Evolutionary conservation across 2,888 invertebrate genomes (phyloP), one percentile per base, ranked within the genome.

Genomic region (Tipula unca): DNA sequence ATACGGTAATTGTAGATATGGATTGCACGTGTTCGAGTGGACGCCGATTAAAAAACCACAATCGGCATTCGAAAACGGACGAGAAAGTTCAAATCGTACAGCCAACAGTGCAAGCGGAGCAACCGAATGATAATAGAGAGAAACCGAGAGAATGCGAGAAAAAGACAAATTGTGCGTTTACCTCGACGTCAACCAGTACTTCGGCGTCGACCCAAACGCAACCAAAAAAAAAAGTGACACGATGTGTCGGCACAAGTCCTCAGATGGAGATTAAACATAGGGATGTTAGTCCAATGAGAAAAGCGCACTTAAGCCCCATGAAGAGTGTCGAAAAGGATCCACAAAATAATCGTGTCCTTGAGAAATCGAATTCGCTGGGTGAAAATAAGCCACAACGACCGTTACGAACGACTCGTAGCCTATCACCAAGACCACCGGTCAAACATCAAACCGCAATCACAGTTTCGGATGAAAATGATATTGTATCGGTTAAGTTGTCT

Each of bases 221-320:
- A 85, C 29, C 39, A 1, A 85, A 85, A 10, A 85, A 48, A 10
- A 88, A 89, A 32, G 87, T 88, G 20, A 91, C 88, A 89, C 91
- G 86, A 90, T 92, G 88, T 91, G 92, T 89, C 89, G 92, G 87
- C 86, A 89, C 88, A 88, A 91, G 89, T 85, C 89, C 89, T 0
- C 87, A 88, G 86, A 87, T 89, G 8, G 88, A 88, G 85, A 89
- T 89, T 89, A 92, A 89, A 90, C 92, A 88, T 91, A 91, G 88
- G 90, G 87, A 86, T 14, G 85, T 86, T n/a, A 86, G 85, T 83
- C 86, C 86, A 92, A n/a, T 89, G 89, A 91, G 89, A 90, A 93
- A 88, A 91, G 91, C 87, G 90, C 87, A 86, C 3, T 85, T 87
- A 25, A 86, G 85, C 69, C 86, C 86, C 89, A 95, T 95, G 87